phyloP scores from a whole-genome alignment of 2,797 vertebrate species.

The Phoeniculus purpureus region DNA sequence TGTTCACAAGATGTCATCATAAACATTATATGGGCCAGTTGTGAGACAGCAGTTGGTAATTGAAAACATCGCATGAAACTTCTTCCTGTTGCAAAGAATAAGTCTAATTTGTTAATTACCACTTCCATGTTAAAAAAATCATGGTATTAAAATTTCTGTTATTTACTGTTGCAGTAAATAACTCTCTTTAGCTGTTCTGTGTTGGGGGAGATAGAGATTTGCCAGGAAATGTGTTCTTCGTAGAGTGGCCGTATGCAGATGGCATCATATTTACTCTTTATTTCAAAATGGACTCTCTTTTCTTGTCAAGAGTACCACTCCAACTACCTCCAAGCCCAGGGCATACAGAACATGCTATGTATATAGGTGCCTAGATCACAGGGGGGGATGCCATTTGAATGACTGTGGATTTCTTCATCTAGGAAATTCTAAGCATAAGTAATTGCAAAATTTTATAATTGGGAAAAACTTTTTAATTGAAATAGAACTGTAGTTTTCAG shows the following conservation, averaged over 20 bases:
- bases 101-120: neutral
- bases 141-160: neutral
- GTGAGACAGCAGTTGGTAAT: neutral
- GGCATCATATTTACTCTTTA: neutral
- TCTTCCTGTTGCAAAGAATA: neutral
- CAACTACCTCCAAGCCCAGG: neutral
- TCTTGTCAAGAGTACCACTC: neutral
- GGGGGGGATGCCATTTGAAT: neutral
- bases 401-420: neutral
- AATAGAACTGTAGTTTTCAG: neutral
- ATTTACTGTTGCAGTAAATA: neutral
- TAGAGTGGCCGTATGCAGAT: neutral
- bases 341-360: neutral
- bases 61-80: neutral
- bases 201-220: neutral
- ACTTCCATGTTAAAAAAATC: neutral
- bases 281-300: neutral
- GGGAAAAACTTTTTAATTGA: neutral
- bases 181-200: neutral
- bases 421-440: neutral
- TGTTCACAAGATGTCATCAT: neutral
- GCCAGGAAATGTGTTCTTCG: neutral
- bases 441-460: neutral
- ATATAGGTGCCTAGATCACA: neutral
- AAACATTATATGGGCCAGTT: neutral